phyloP scores from a whole-genome alignment of 2,888 invertebrate species.

The Pimpla rufipes region DNA sequence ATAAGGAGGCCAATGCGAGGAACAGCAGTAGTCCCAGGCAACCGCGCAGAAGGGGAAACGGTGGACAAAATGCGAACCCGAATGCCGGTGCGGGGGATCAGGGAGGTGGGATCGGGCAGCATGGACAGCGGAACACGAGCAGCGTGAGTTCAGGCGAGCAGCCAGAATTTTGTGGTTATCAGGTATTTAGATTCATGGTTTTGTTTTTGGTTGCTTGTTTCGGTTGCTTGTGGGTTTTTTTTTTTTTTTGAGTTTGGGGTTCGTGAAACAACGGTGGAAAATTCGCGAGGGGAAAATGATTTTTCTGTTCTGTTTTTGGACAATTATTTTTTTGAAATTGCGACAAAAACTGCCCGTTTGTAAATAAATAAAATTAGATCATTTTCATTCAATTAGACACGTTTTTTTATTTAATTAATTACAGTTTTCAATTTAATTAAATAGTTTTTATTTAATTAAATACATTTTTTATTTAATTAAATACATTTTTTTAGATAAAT shows the following conservation, averaged over 20 bases:
- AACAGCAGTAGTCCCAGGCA: slow-evolving; percentile 81
- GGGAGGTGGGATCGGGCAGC: slow-evolving; percentile 22
- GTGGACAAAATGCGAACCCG: slow-evolving; percentile 65
- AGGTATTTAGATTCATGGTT: slow-evolving; percentile 64
- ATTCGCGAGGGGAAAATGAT: neutral
- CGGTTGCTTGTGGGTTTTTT: slow-evolving; percentile 14
- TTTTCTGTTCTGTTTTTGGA: neutral
- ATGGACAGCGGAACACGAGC: slow-evolving; percentile 62
- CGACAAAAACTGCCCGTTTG: no score
- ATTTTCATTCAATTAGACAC: no score
- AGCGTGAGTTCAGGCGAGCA: slow-evolving; percentile 72
- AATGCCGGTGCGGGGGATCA: slow-evolving; percentile 55
- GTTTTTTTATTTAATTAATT: no score
- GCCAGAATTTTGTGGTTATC: slow-evolving; percentile 70
- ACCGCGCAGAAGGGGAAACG: slow-evolving; percentile 74
- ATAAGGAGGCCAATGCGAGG: slow-evolving; percentile 82
- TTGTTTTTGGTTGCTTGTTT: slow-evolving; percentile 41
- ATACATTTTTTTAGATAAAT: no score
- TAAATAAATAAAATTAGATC: no score
- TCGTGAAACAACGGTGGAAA: no score
- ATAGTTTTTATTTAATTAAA: no score
- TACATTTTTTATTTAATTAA: no score
- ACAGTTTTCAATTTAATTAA: no score
- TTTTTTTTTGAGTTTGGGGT: slow-evolving; percentile 6
- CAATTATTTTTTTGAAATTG: no score